Evolutionary conservation across 2,113 vertebrate species (phyloP), one percentile per base, ranked within the genome.

Genomic region (Glaucomys volans): DNA sequence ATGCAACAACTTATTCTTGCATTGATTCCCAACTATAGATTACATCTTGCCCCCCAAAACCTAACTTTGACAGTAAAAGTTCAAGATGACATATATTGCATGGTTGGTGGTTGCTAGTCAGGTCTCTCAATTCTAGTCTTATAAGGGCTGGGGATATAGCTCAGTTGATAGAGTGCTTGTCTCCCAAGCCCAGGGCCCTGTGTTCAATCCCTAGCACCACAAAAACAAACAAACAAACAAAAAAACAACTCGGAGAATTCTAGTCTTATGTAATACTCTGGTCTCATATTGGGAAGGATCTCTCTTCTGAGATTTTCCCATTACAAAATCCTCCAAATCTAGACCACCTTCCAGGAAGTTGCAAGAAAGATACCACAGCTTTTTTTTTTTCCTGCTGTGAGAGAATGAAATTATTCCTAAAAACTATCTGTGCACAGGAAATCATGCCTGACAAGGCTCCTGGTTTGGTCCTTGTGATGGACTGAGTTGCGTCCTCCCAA

Each of bases 351-450:
- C 47, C n/a, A 40, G 62, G 79, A 79, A 91, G 37, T n/a, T 16
- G 52, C 24, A 44, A 71, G 81, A n/a, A 66, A 94, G 50, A 82
- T 17, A 64, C 14, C 9, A 8, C 30, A 22, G 81, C 59, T 77
- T 75, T 82, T n/a, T 75, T 82, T n/a, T 50, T 40, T 88, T 95
- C 62, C 57, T 94, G 69, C 66, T 62, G 67, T 20, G 54, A 59
- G 52, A 77, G 17, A 81, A 69, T 67, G 32, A 93, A 54, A 66
- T 18, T 40, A 86, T 42, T 71, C 44, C 83, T n/a, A 12, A 82
- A 72, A 95, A 24, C 72, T 42, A 30, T 26, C 3, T 54, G 24
- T 40, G 47, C 28, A 37, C 42, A 66, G 64, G 67, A 96, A 80
- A 42, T 57, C 67, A 16, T 80, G 52, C 42, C 11, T 47, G 44